Conservation (phyloP, 2,113 vertebrate genomes). For the Tupaia chinensis region DNA sequence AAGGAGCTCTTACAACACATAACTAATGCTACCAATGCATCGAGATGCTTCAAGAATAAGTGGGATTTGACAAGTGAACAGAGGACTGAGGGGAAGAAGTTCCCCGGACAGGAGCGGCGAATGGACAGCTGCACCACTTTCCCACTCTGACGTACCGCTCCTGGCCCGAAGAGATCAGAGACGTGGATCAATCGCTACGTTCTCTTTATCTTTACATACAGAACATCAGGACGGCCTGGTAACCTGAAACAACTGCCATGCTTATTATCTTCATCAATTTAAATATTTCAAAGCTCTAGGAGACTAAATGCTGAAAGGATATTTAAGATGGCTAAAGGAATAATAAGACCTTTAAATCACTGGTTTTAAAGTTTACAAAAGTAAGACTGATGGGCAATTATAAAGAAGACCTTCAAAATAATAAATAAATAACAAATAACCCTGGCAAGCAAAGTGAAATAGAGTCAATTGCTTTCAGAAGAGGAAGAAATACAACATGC, state of each 20-base stretch:
- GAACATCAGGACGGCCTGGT: not conserved
- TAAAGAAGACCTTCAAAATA: slow-evolving; percentile 35
- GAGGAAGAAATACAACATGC: slow-evolving; percentile 24
- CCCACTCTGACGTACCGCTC: not conserved
- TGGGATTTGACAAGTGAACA: slow-evolving; percentile 9
- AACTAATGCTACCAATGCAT: not conserved
- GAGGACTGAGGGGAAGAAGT: not conserved
- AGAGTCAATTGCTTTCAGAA: slow-evolving; percentile 42
- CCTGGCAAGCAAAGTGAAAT: slow-evolving; percentile 23
- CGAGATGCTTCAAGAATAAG: not conserved
- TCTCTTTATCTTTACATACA: not conserved
- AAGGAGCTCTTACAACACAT: not conserved
- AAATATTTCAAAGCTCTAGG: slow-evolving; percentile 5
- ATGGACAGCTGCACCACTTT: not conserved
- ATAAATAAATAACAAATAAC: slow-evolving; percentile 35
- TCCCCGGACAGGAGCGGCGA: not conserved
- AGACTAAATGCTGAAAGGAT: not conserved
- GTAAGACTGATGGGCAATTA: slow-evolving; percentile 37
- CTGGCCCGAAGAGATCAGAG: not conserved
- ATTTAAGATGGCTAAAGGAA: slow-evolving; percentile 15
- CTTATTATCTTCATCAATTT: not conserved
- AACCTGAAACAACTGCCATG: not conserved
- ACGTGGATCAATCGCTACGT: not conserved
- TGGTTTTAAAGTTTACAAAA: slow-evolving; percentile 25
- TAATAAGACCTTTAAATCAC: not conserved